These are phyloP conservation scores for Hyles euphorbiae DNA, from an alignment of 1,140 invertebrate species.

Conservation along the genomic window DNA sequence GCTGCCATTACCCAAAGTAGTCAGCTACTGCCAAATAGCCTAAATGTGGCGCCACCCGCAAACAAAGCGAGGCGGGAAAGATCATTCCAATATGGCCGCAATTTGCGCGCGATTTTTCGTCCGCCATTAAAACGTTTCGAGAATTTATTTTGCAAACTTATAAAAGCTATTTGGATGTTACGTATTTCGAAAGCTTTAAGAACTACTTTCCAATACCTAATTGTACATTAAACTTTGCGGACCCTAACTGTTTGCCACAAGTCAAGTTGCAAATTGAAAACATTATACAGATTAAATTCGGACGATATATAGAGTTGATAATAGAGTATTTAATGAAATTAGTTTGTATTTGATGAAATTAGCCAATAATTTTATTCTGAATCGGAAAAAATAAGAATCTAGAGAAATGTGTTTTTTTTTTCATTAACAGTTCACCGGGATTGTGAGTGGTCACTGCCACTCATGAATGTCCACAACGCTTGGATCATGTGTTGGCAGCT, in stretches of 20 bases:
- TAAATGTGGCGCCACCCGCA: no score
- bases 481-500: no score
- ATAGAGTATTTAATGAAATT: no score
- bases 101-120: conserved; percentile 45
- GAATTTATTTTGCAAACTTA: background rate
- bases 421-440: no score
- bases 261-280: conserved; percentile 64
- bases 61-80: conserved; percentile 38
- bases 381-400: no score
- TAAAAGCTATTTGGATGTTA: background rate
- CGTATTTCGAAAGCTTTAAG: background rate
- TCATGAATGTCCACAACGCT: no score
- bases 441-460: no score
- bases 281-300: conserved; percentile 67
- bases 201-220: background rate
- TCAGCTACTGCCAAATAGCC: no score
- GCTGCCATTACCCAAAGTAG: no score
- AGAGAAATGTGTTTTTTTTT: no score
- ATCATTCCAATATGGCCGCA: conserved; percentile 55
- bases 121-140: conserved; percentile 60
- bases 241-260: conserved; percentile 50
- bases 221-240: conserved; percentile 16
- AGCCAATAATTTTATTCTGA: no score
- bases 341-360: no score
- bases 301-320: conserved; percentile 33